phyloP scores from a whole-genome alignment of 2,797 vertebrate species.

The Diglossa cyanea region DNA sequence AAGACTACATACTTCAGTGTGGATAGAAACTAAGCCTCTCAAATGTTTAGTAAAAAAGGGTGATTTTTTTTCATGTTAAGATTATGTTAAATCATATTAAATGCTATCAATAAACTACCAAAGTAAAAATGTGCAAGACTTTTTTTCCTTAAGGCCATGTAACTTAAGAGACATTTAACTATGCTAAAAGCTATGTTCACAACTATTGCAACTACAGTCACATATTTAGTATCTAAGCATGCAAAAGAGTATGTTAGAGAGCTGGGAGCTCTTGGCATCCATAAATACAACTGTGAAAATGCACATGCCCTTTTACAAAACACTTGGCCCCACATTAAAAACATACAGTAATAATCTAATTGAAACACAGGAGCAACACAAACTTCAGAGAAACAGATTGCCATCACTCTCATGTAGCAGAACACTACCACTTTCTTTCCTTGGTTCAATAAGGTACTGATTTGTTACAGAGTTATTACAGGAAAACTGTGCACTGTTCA shows the following conservation, averaged over 20 bases:
- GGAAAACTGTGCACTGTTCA: background rate
- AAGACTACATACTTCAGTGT: background rate
- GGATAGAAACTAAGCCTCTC: background rate
- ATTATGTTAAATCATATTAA: background rate
- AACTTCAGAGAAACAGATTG: background rate
- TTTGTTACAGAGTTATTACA: background rate
- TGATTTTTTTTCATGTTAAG: background rate
- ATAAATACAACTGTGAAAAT: background rate
- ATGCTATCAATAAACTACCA: background rate
- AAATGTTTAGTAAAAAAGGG: background rate
- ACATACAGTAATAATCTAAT: background rate
- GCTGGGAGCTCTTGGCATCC: background rate
- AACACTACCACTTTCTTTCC: background rate
- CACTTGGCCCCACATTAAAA: background rate
- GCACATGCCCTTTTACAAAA: background rate
- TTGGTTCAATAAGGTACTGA: background rate
- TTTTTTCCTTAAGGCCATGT: background rate
- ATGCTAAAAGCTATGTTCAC: background rate
- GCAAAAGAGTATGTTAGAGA: background rate
- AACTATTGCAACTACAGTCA: background rate
- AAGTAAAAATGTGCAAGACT: background rate
- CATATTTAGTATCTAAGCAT: background rate
- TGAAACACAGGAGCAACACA: background rate
- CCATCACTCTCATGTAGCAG: background rate
- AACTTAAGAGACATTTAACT: background rate